A percentile compares a stretch with the other conserved stretches of the same genome.
Evolutionary conservation across 2,888 invertebrate genomes (phyloP).

Genomic region (Gastracanthus pulcherrimus): DNA sequence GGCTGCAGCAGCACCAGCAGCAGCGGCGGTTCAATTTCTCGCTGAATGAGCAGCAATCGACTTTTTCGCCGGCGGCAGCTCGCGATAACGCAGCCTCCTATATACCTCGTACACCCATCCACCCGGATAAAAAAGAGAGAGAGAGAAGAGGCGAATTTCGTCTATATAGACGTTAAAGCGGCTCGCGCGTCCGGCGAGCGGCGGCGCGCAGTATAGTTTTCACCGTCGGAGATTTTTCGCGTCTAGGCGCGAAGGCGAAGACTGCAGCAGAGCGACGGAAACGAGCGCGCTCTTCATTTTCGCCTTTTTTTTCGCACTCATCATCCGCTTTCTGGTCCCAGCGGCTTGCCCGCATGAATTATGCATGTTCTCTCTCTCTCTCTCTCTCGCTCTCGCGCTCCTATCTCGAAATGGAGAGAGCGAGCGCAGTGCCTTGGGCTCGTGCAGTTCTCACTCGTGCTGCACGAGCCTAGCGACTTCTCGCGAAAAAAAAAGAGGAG

Average conservation of each 20-base stretch:
- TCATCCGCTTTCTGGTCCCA: slow-evolving; percentile 49
- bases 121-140: background rate
- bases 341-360: slow-evolving; percentile 53
- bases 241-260: no score
- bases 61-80: slow-evolving; percentile 35
- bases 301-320: slow-evolving; percentile 39
- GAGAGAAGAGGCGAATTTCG: background rate
- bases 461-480: background rate
- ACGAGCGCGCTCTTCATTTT: slow-evolving; percentile 36
- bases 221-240: slow-evolving; percentile 27
- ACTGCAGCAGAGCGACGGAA: slow-evolving; percentile 13
- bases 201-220: no score
- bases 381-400: background rate
- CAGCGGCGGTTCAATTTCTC: slow-evolving; percentile 34
- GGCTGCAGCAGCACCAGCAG: no score
- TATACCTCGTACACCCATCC: background rate
- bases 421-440: background rate
- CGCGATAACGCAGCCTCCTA: background rate
- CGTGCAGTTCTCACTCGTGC: background rate
- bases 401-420: slow-evolving; percentile 34
- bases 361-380: slow-evolving; percentile 38
- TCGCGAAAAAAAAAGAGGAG: no score
- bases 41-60: slow-evolving; percentile 47
- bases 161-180: slow-evolving; percentile 10
- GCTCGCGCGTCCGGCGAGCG: slow-evolving; percentile 10